Percentiles rank a stretch among this genome's conserved stretches.
Conservation (phyloP, 2,888 invertebrate species). For the Altica lythri region DNA sequence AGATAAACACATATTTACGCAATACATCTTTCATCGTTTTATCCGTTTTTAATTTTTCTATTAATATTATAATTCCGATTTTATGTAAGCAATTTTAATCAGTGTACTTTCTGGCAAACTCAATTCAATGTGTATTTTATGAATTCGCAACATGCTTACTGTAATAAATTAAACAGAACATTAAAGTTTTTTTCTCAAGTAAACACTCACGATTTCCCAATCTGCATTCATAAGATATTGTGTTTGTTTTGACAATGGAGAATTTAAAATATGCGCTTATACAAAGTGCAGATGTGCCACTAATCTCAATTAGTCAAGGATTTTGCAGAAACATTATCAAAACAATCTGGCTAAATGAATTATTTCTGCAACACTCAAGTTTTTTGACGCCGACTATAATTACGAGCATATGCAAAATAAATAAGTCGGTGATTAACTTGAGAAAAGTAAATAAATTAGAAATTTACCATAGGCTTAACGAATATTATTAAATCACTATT, state of each 20-base stretch:
- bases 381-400: constrained; percentile 15
- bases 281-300: constrained; percentile 26
- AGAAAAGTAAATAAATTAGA: background rate
- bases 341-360: constrained; percentile 17
- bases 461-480: background rate
- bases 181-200: background rate
- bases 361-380: constrained; percentile 17
- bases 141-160: too few relatives aligned
- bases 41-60: too few relatives aligned
- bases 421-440: background rate
- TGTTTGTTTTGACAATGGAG: constrained; percentile 23
- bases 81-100: too few relatives aligned
- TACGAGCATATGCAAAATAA: constrained; percentile 11
- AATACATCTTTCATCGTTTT: too few relatives aligned
- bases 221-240: constrained; percentile 3
- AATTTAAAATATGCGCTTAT: constrained; percentile 19
- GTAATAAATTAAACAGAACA: too few relatives aligned
- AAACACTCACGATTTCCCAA: background rate
- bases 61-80: too few relatives aligned
- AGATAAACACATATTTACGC: too few relatives aligned
- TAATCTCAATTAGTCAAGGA: constrained; percentile 20
- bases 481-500: too few relatives aligned
- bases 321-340: constrained; percentile 16
- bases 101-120: too few relatives aligned
- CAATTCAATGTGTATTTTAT: too few relatives aligned